Evolutionary conservation across 2,797 vertebrate genomes (phyloP).

Genomic region (Helarctos malayanus): DNA sequence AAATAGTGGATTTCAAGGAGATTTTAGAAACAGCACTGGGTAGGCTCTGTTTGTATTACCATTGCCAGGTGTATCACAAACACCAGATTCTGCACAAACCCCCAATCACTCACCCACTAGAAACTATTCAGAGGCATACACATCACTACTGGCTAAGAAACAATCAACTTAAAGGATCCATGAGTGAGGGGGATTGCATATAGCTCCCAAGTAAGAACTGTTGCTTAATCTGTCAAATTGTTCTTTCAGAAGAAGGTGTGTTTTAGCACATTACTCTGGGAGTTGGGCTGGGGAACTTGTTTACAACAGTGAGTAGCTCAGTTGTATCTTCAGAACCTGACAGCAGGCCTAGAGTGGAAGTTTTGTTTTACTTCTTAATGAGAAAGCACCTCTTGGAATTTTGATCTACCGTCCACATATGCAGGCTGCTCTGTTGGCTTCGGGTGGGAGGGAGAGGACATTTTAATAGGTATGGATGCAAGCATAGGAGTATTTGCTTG

Average conservation of each 20-base stretch:
- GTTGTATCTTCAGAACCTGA: not conserved
- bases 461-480: not conserved
- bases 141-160: not conserved
- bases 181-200: not conserved
- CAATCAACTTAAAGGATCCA: not conserved
- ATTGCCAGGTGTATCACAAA: not conserved
- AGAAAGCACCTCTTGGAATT: not conserved
- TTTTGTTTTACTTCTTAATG: not conserved
- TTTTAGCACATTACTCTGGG: not conserved
- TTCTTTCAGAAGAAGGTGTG: not conserved
- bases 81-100: not conserved
- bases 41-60: not conserved
- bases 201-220: not conserved
- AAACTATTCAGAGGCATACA: not conserved
- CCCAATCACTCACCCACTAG: not conserved
- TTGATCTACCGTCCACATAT: not conserved
- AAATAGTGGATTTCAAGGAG: not conserved
- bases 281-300: rapidly evolving
- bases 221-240: not conserved
- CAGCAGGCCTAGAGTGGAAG: not conserved
- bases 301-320: not conserved
- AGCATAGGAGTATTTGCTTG: not conserved
- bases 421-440: not conserved
- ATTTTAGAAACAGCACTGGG: not conserved
- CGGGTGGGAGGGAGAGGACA: rapidly evolving